Evolutionary conservation across 2,797 vertebrate species (phyloP).

Genomic region (Lagodon rhomboides): DNA sequence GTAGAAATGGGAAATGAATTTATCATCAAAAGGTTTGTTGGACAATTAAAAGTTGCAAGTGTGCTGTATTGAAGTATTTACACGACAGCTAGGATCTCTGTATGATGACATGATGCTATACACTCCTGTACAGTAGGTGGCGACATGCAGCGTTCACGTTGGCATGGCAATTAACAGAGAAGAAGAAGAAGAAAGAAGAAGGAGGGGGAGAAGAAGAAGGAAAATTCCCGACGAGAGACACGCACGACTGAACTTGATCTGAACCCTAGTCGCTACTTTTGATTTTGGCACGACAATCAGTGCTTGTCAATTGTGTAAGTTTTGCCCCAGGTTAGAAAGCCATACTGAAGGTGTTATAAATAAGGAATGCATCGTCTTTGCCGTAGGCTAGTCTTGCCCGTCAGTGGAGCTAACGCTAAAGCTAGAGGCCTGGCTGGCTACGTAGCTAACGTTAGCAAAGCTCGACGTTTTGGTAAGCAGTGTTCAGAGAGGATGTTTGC

Average conservation of each 20-base stretch:
- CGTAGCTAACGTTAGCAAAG: constrained; percentile 16
- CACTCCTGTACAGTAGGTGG: constrained; percentile 22
- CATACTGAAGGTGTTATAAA: neutral
- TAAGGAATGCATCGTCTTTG: rapidly evolving
- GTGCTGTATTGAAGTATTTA: neutral
- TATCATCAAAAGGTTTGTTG: neutral
- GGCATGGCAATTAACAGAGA: neutral
- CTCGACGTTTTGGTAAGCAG: neutral
- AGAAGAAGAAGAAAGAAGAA: neutral
- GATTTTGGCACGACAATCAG: neutral
- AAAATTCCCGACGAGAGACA: neutral
- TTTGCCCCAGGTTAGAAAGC: constrained; percentile 1
- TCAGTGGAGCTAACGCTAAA: neutral
- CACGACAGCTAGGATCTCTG: neutral
- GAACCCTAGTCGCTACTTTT: neutral
- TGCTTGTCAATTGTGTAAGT: constrained; percentile 74
- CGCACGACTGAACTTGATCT: neutral
- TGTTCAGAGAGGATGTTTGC: neutral
- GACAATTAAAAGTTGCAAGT: neutral
- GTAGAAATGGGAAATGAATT: neutral
- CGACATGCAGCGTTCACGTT: neutral
- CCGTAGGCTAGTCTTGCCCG: rapidly evolving
- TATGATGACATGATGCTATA: neutral
- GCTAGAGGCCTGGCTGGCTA: constrained; percentile 37
- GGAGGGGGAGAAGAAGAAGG: neutral